Conservation (phyloP, 2,888 invertebrate genomes). For the Drosophila emarginata region DNA sequence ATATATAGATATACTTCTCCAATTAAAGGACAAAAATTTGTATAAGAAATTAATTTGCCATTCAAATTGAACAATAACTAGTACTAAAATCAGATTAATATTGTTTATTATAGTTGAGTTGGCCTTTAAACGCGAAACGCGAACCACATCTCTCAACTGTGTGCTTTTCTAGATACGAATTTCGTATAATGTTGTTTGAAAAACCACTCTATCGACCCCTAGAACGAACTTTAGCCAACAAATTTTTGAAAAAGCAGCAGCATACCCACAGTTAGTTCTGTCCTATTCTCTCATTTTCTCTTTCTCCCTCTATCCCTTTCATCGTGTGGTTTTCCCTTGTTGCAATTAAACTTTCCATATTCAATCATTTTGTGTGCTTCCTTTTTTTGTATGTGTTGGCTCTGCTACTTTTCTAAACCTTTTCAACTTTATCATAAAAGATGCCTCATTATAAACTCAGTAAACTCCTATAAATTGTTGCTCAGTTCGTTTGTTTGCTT, state of each 20-base stretch:
- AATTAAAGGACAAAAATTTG: too few species aligned
- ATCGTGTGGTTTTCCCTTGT: not conserved
- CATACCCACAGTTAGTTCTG: not conserved
- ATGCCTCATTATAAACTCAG: conserved; percentile 9
- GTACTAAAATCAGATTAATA: not conserved
- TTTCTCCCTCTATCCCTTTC: too few species aligned
- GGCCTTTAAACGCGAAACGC: not conserved
- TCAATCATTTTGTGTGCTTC: not conserved
- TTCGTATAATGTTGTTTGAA: not conserved
- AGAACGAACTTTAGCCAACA: not conserved
- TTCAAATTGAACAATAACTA: too few species aligned
- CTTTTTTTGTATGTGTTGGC: not conserved
- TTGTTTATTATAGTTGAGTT: not conserved
- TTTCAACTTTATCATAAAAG: conserved; percentile 2
- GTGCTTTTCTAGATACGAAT: not conserved
- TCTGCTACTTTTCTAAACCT: not conserved
- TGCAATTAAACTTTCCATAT: conserved; percentile 6
- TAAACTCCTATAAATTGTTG: conserved; percentile 34
- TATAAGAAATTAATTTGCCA: too few species aligned
- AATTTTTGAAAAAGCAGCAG: not conserved
- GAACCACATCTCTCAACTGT: not conserved
- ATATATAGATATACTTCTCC: too few species aligned
- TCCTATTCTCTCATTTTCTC: not conserved
- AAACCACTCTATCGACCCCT: not conserved
- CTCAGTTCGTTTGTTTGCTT: conserved; percentile 14